These are phyloP conservation scores for Butorides virescens DNA, from an alignment of 2,113 vertebrate species.

Conservation along the genomic window DNA sequence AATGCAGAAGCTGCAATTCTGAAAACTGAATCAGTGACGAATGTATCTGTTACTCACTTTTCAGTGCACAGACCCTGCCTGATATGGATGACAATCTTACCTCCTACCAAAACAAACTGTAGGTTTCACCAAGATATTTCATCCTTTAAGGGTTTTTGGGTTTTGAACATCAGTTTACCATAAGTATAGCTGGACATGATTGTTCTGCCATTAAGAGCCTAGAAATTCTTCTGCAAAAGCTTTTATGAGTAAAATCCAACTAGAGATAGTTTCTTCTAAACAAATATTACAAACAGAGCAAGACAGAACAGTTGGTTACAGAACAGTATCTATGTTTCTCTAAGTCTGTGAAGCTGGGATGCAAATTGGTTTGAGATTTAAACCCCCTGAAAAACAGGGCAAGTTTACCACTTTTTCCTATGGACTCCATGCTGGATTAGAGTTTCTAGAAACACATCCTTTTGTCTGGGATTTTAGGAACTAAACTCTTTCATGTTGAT, in stretches of 20 bases:
- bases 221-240: neutral
- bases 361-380: neutral
- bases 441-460: neutral
- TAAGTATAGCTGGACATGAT: neutral
- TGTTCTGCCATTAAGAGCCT: neutral
- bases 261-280: neutral
- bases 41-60: neutral
- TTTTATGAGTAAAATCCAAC: neutral
- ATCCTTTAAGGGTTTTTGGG: neutral
- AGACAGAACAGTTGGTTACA: neutral
- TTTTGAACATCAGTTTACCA: neutral
- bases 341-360: neutral
- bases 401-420: neutral
- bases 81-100: neutral
- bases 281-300: neutral
- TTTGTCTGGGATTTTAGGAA: neutral
- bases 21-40: neutral
- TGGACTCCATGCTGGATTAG: neutral
- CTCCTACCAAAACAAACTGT: neutral
- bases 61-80: neutral
- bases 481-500: neutral
- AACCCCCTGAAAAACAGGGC: neutral
- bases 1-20: neutral
- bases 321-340: neutral
- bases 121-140: neutral